phyloP scores from a whole-genome alignment of 30 jellyfish, hydroid and myxozoan genomes.

The Turritopsis dohrnii region DNA sequence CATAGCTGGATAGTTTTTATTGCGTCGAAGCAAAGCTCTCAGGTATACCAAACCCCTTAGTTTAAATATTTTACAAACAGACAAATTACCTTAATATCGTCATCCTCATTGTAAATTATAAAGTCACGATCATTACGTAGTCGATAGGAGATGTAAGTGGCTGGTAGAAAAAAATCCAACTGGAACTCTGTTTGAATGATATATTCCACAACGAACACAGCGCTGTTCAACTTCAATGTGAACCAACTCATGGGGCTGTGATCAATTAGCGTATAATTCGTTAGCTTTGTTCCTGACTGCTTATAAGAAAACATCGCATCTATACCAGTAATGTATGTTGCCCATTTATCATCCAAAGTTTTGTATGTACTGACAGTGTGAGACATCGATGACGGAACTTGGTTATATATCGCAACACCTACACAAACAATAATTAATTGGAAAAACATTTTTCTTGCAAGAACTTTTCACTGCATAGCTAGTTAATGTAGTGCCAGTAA shows the following conservation, averaged over 20 bases:
- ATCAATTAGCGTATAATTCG: neutral
- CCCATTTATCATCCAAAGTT: neutral
- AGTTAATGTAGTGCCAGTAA: neutral
- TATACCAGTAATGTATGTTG: neutral
- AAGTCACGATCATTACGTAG: neutral
- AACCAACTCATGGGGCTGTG: neutral
- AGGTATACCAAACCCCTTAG: no score
- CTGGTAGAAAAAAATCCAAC: neutral
- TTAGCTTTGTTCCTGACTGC: neutral
- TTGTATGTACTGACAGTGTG: neutral
- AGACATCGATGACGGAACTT: neutral
- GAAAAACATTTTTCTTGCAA: no score
- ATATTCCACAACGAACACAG: neutral
- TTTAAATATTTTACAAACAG: no score
- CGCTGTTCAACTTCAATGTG: neutral
- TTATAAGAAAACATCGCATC: neutral
- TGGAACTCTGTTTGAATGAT: neutral
- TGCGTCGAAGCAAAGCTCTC: no score
- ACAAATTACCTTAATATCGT: conserved; percentile 1
- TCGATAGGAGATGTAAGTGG: neutral
- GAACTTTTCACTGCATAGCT: neutral
- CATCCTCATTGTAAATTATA: neutral
- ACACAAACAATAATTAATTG: no score
- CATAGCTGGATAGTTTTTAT: no score
- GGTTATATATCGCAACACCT: neutral